Evolutionary conservation across 2,113 vertebrate genomes (phyloP).

Genomic region (Pterophyllum scalare): DNA sequence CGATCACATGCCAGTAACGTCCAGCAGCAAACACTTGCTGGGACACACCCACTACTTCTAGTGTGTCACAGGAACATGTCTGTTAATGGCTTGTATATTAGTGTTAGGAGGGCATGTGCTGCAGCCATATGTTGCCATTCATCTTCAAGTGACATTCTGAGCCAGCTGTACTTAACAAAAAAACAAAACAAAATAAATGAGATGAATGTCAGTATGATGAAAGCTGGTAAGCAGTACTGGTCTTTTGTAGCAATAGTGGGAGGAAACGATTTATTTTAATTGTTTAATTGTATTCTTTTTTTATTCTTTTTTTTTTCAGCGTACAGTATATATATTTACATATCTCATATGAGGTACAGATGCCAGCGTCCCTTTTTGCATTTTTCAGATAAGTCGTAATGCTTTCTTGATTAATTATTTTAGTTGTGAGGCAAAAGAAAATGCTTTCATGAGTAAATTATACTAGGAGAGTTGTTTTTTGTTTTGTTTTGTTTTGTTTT

Average conservation of each 20-base stretch:
- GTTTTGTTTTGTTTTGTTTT: no score
- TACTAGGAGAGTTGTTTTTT: no score
- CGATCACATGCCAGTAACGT: slow-evolving; percentile 36
- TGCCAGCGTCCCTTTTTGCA: background rate
- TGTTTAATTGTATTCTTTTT: background rate
- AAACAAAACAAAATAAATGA: background rate
- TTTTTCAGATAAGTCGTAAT: background rate
- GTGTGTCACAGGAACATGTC: slow-evolving; percentile 37
- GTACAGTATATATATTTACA: background rate
- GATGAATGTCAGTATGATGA: background rate
- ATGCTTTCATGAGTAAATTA: no score
- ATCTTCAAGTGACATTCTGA: slow-evolving; percentile 24
- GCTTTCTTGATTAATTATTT: no score
- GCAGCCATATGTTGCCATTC: slow-evolving; percentile 33
- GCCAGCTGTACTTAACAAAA: slow-evolving; percentile 3
- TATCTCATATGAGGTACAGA: background rate
- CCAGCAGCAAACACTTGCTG: slow-evolving; percentile 40
- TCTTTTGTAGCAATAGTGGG: background rate
- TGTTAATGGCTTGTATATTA: slow-evolving; percentile 17
- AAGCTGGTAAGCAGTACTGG: background rate
- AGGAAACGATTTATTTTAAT: background rate
- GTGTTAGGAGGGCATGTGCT: slow-evolving; percentile 23
- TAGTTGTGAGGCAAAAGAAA: no score
- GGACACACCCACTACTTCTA: slow-evolving; percentile 26
- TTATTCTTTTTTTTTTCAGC: no score